Conservation (phyloP, 2,888 invertebrate genomes). For the Phalera bucephala region DNA sequence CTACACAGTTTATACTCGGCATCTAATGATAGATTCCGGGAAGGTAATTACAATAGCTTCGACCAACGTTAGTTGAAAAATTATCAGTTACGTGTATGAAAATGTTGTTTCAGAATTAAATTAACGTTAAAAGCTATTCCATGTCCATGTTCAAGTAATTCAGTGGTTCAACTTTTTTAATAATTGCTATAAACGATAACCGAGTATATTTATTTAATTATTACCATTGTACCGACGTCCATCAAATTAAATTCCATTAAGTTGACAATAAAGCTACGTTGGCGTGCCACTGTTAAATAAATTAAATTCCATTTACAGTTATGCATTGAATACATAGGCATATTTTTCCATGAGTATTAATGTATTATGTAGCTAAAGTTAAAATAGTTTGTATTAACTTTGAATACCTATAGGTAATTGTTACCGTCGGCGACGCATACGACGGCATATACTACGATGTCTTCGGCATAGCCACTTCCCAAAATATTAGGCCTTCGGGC, state of each 20-base stretch:
- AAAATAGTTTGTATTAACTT: too few relatives aligned
- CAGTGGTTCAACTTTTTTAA: conserved; percentile 11
- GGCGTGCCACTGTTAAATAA: conserved; percentile 24
- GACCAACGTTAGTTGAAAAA: conserved; percentile 7
- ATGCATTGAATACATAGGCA: too few relatives aligned
- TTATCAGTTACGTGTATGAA: conserved; percentile 2
- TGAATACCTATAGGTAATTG: too few relatives aligned
- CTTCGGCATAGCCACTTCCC: too few relatives aligned
- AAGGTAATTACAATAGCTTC: conserved; percentile 11
- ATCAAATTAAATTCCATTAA: conserved; percentile 30
- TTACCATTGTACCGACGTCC: conserved; percentile 14
- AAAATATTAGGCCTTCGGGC: too few relatives aligned
- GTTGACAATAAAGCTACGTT: conserved; percentile 12
- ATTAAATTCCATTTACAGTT: too few relatives aligned
- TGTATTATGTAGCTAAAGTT: too few relatives aligned
- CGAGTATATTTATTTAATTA: conserved; percentile 13
- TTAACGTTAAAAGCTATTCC: conserved; percentile 20
- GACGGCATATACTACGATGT: too few relatives aligned
- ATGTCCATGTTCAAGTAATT: conserved; percentile 15
- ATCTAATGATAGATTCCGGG: conserved; percentile 8
- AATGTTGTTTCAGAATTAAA: conserved; percentile 2
- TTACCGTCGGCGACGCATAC: too few relatives aligned
- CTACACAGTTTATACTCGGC: conserved; percentile 5
- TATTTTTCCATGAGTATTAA: too few relatives aligned
- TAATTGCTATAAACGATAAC: conserved; percentile 1